Evolutionary conservation across 2,113 vertebrate genomes (phyloP).

Genomic region (Callipepla squamata): DNA sequence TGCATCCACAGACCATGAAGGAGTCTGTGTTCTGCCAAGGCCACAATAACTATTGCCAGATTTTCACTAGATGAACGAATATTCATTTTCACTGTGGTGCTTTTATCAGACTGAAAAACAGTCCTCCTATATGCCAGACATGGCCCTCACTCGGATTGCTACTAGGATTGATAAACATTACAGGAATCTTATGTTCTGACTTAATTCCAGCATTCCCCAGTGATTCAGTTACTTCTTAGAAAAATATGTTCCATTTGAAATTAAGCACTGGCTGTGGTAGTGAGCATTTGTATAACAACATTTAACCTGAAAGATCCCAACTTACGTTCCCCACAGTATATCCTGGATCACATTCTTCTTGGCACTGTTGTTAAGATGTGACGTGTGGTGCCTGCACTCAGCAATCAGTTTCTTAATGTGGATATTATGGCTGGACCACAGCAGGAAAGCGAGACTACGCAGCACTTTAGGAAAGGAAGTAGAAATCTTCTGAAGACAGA

Average conservation of each 20-base stretch:
- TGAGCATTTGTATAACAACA: background rate
- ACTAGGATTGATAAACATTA: slow-evolving; percentile 1
- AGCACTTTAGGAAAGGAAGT: background rate
- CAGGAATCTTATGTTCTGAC: slow-evolving; percentile 26
- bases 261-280: background rate
- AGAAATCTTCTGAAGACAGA: background rate
- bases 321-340: fast-evolving
- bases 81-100: background rate
- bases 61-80: background rate
- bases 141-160: background rate
- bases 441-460: fast-evolving
- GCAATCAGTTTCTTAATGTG: fast-evolving
- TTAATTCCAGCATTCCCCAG: slow-evolving; percentile 16
- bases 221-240: slow-evolving; percentile 10
- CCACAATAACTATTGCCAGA: background rate
- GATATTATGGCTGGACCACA: background rate
- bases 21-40: background rate
- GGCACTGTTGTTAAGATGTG: fast-evolving
- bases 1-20: slow-evolving; percentile 7
- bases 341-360: fast-evolving
- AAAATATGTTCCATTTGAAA: background rate
- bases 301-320: background rate
- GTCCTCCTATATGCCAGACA: background rate
- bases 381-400: background rate
- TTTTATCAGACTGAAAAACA: slow-evolving; percentile 16